These are phyloP conservation scores for Hylaea fasciaria DNA, from an alignment of 2,888 invertebrate species.

Conservation along the genomic window DNA sequence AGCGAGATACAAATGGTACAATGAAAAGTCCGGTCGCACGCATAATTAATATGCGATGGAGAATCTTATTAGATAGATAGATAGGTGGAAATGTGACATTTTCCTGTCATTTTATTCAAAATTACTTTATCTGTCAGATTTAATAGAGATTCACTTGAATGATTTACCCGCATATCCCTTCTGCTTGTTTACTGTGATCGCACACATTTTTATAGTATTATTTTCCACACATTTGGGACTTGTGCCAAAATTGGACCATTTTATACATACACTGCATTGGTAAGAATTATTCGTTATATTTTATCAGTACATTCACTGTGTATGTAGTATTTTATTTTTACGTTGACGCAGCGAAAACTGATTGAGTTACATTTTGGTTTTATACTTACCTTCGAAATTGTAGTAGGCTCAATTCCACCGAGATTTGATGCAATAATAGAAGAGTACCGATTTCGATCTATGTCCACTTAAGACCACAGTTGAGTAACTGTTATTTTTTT, in stretches of 20 bases:
- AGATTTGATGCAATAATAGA: too few relatives aligned
- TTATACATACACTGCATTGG: constrained; percentile 60
- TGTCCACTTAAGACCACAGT: too few relatives aligned
- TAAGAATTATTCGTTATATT: constrained; percentile 49
- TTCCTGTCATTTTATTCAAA: too few relatives aligned
- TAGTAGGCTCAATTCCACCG: constrained; percentile 1
- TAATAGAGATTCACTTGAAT: background rate
- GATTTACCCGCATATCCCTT: background rate
- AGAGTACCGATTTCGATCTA: too few relatives aligned
- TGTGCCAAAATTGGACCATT: constrained; percentile 82
- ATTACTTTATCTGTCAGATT: too few relatives aligned
- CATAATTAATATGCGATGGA: too few relatives aligned
- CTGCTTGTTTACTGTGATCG: constrained; percentile 7
- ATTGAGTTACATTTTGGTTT: constrained; percentile 38
- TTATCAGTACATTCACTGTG: constrained; percentile 46
- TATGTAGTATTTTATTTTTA: constrained; percentile 53
- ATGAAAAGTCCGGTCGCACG: too few relatives aligned
- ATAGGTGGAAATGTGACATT: too few relatives aligned
- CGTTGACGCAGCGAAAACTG: constrained; percentile 59
- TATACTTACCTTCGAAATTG: background rate
- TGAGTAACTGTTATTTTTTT: background rate
- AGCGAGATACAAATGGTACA: too few relatives aligned
- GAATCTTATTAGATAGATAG: too few relatives aligned
- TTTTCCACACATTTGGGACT: constrained; percentile 64
- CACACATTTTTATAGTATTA: constrained; percentile 64